Evolutionary conservation across 2,113 vertebrate genomes (phyloP), one percentile per base, ranked within the genome.

Genomic region (Athene cunicularia): DNA sequence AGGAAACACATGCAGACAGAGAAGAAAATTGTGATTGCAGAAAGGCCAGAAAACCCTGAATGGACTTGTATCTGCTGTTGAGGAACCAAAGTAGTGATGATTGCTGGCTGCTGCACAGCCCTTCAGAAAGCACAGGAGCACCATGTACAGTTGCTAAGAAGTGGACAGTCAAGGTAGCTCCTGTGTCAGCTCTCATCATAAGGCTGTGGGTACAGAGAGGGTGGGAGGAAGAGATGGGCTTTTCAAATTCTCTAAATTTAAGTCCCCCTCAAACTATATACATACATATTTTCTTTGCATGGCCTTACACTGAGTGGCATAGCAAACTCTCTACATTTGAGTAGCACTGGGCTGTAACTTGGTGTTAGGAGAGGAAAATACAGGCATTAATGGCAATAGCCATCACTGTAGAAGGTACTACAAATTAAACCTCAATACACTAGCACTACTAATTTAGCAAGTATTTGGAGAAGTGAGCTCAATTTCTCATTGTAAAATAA

Each of bases 121-220:
- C 6, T 21, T 30, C 8, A 8, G 39, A 37, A 76, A 53, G 37
- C 12, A 6, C 2, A 3, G 47, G 17, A 82, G 13, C 14, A 33
- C 33, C 3, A 12, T 6, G 12, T 28, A 11, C 10, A 5, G 30
- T n/a, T 0, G 0, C 14, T 20, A 24, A 60, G 58, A 37, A 53
- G 11, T 7, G 21, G 35, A 19, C 23, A 30, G 14, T 55, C 45
- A 73, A 66, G 41, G 15, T 35, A 62, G 26, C 19, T 86, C 33
- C 17, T 68, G 0, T 59, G 77, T n/a, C 27, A 49, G 64, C 28
- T 70, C 14, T 81, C 6, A 1, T 75, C 26, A 60, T 16, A 33
- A 27, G 52, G 22, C 18, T 56, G 60, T 72, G 37, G 24, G 17
- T 66, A 6, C 13, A 6, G 15, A 49, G 24, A 66, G 30, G 70